These are phyloP conservation scores for Camponotus floridanus DNA, from an alignment of 1,140 invertebrate genomes.

Conservation along the genomic window DNA sequence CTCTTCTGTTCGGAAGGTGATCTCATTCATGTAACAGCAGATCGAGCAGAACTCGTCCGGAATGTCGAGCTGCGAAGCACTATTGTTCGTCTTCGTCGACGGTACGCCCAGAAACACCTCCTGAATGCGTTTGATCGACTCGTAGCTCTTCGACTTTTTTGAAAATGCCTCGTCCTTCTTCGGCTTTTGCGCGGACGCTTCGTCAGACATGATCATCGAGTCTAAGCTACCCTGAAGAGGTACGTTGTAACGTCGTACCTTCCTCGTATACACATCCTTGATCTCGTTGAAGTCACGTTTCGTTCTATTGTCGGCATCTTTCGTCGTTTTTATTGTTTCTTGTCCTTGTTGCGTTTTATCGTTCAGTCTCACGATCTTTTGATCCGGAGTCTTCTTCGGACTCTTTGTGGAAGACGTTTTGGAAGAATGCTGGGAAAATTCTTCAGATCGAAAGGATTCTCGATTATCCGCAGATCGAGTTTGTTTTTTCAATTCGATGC, in stretches of 20 bases:
- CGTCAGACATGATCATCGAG: conserved; percentile 78
- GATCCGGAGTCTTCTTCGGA: conserved; percentile 7
- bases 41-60: conserved; percentile 82
- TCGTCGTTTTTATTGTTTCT: conserved; percentile 3
- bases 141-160: conserved; percentile 85
- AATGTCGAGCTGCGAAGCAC: conserved; percentile 73
- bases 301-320: background rate
- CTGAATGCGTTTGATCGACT: conserved; percentile 81
- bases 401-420: conserved; percentile 38
- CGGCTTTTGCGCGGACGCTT: conserved; percentile 43
- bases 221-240: conserved; percentile 82
- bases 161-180: conserved; percentile 67
- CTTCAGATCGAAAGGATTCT: conserved; percentile 12
- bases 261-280: conserved; percentile 54
- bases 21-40: conserved; percentile 81
- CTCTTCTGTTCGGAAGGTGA: conserved; percentile 63
- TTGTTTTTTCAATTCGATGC: conserved; percentile 33
- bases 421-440: background rate
- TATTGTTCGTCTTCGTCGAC: conserved; percentile 78
- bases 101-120: conserved; percentile 63
- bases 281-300: conserved; percentile 51
- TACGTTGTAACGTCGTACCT: conserved; percentile 67
- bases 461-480: conserved; percentile 13
- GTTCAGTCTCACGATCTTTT: conserved; percentile 19
- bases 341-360: conserved; percentile 15